Base-by-base conservation (phyloP, 2,888 invertebrate species). In the Scaptomyza tumidula region DNA sequence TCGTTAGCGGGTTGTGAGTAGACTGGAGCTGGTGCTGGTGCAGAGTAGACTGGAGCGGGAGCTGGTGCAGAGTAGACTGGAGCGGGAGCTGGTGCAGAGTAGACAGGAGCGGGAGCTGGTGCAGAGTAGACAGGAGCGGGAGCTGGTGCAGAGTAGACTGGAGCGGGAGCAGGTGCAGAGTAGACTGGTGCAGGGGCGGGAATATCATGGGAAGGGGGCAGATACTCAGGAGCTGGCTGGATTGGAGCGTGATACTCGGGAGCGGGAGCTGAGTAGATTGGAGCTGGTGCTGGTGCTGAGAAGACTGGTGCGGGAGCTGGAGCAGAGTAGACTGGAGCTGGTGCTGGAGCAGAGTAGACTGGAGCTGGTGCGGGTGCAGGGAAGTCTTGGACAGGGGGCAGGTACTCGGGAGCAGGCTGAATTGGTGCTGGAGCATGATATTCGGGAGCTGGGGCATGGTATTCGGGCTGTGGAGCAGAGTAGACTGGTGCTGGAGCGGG, bases 121-220 rank as follows among this genome's bases (percentile, higher is more conserved):
- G 55, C 61, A 0, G 61, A 55, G 48, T 46, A 71, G n/a, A 9
- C 24, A 13, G 62, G 24, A 24, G 24, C 24, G 24, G 68, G 41
- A 19, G 33, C 69, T 1, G 73, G 75, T 1, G 56, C 68, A 1
- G 55, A 59, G 44, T 65, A 71, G 6, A 60, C 55, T 11, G 74
- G 74, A 33, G 57, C 76, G 0, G 74, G 74, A 0, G 67, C 76
- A 0, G 74, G 74, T 0, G 67, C 75, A 0, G 72, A 71, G 55
- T 71, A 71, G 35, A 27, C 52, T 4, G 78, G 76, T 27, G 78
- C 77, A 69, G 73, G 73, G 0, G 74, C 75, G 0, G 78, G 46
- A 48, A 60, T 66, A 37, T 78, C 60, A 16, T 71, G 77, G 2
- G 43, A 58, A 24, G 77, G 77, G 3, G 78, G 76, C 69, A 41